Percentiles rank a stretch among this genome's conserved stretches.
Evolutionary conservation across 37 sponge, comb jelly and placozoan genomes (phyloP).

Genomic region (Crambe crambe): DNA sequence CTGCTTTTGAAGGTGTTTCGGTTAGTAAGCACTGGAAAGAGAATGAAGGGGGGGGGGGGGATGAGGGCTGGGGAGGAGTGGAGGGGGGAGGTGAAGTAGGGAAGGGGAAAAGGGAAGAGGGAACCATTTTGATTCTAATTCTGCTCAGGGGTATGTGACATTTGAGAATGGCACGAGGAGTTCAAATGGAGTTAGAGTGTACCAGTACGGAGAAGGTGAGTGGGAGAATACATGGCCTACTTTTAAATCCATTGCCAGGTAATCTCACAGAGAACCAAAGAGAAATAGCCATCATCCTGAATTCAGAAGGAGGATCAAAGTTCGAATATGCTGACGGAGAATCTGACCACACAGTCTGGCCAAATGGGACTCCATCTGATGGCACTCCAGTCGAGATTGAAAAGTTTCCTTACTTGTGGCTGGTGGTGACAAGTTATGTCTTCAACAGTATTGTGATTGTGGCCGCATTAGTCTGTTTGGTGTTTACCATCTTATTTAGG

Average conservation of each 20-base stretch:
- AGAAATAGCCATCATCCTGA: too few species aligned
- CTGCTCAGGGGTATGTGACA: neutral
- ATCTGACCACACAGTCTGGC: constrained; percentile 10
- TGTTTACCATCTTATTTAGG: constrained; percentile 52
- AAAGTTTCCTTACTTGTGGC: constrained; percentile 8
- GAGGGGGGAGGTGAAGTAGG: neutral
- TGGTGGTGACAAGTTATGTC: constrained; percentile 15
- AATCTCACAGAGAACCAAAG: too few species aligned
- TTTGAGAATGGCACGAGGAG: neutral
- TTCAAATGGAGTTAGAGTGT: neutral
- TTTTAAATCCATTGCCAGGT: too few species aligned
- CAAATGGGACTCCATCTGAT: constrained; percentile 30
- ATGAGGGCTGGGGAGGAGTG: neutral
- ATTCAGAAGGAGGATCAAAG: too few species aligned
- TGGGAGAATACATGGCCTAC: too few species aligned
- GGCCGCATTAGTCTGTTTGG: constrained; percentile 18
- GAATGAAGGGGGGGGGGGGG: neutral
- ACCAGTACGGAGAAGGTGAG: constrained; percentile 6
- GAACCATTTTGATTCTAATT: too few species aligned
- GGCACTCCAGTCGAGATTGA: constrained; percentile 20
- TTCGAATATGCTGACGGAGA: too few species aligned
- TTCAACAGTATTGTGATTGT: constrained; percentile 6
- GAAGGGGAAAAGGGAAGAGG: neutral
- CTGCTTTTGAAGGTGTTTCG: constrained; percentile 1
- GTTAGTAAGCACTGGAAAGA: neutral